Evolutionary conservation across 2,113 vertebrate genomes (phyloP).

Genomic region (Acrocephalus kingi): DNA sequence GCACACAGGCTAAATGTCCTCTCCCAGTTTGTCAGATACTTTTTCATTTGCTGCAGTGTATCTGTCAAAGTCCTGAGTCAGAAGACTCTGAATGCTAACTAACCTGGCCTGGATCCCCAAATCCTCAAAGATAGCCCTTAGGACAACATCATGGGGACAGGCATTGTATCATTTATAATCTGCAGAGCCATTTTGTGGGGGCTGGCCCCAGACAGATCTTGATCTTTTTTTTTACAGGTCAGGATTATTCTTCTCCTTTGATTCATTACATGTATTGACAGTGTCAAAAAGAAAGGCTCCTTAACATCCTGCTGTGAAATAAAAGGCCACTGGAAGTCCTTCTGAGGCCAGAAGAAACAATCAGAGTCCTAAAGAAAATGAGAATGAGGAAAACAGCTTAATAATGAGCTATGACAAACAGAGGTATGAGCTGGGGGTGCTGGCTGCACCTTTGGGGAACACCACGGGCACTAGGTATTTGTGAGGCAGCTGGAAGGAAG

Average conservation of each 20-base stretch:
- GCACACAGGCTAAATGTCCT: not conserved
- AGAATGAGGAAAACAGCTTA: not conserved
- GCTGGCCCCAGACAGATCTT: not conserved
- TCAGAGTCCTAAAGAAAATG: not conserved
- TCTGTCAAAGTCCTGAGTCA: constrained; percentile 25
- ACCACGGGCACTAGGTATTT: accelerated
- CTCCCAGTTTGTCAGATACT: not conserved
- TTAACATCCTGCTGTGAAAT: not conserved
- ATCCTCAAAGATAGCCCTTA: constrained; percentile 26
- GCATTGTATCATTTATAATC: not conserved
- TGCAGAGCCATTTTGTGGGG: not conserved
- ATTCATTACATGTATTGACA: not conserved
- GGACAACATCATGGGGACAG: not conserved
- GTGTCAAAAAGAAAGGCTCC: not conserved
- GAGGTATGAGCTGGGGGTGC: not conserved
- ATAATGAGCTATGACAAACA: not conserved
- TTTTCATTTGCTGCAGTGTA: not conserved
- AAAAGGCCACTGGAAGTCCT: not conserved
- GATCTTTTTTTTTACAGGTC: not conserved
- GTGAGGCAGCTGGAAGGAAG: not conserved
- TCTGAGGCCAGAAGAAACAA: not conserved
- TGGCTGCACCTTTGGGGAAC: not conserved
- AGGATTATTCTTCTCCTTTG: not conserved
- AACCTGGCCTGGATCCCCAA: constrained; percentile 18
- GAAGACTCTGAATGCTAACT: constrained; percentile 3